Evolutionary conservation across 2,888 invertebrate species (phyloP), one percentile per base, ranked within the genome.

Genomic region (Petrolisthes manimaculis): DNA sequence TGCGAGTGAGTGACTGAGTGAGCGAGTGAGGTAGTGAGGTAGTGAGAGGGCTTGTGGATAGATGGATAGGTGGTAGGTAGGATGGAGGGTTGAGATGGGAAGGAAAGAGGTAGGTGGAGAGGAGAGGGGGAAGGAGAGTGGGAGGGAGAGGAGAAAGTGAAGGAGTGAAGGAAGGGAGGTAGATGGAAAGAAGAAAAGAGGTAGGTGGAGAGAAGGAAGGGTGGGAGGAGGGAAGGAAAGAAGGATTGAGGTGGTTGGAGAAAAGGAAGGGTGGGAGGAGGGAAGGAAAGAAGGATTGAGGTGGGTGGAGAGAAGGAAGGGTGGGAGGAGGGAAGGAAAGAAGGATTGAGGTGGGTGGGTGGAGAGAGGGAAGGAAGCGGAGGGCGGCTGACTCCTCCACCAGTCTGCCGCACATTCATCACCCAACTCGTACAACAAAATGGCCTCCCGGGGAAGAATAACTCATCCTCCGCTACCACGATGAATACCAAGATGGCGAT

Each of bases 381-480:
- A 8, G 74, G 74, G 24, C 8, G 24, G 18, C 18, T 53, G 55
- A 18, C 8, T 51, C 21, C 56, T 54, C 21, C 56, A 54, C 9
- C 21, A 18, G 53, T 53, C 78, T 21, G 24, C 80, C 67, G 18
- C 80, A 80, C 80, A 24, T 67, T 61, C 80, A n/a, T 71, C 71
- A 71, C 71, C 14, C n/a, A n/a, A 24, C 37, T 67, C 81, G 67
- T 18, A 67, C 81, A 67, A 81, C 81, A 81, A 71, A 71, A 71
- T 71, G 71, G 71, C 71, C 21, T n/a, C 71, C 4, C 71, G 21
- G 21, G 71, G n/a, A 37, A 21, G 21, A n/a, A 71, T n/a, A 71
- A 71, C 14, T n/a, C 71, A 21, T n/a, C n/a, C 21, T 14, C 61
- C 9, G 18, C 61, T 18, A 61, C 61, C 37, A 37, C 37, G 37